Base-by-base conservation (phyloP, 1,140 invertebrate genomes). In the Diprion similis region DNA sequence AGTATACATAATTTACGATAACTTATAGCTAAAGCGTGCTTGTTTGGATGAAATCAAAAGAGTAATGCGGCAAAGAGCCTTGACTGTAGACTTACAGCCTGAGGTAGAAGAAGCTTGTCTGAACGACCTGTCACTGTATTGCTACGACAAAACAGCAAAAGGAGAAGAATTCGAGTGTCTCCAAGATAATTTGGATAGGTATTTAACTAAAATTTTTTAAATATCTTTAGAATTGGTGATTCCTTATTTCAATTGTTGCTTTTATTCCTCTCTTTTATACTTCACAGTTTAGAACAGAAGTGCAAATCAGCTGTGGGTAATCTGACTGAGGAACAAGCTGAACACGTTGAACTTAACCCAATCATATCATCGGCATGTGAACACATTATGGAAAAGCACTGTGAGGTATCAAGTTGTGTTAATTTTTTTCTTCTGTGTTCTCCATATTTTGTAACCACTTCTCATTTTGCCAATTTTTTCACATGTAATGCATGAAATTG, bases 61-160 rank as follows among this genome's bases (percentile, higher is more conserved):
- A 79, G 95, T 98, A 0, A 98, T 99, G 96, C 90, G 95, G 72
- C 95, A 97, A 82, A 89, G 98, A 77, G 97, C 98, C 4, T 89
- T 95, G 0, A 96, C 93, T 81, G 97, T 99, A 6, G 95, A 99
- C 84, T 89, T 99, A 8, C 93, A 97, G 77, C 98, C 98, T 10
- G 95, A 98, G 88, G 94, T 99, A 73, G 97, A 99, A 89, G 93
- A 95, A 81, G 90, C 90, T 59, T 99, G 98, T 83, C 87, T 99
- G 1, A 91, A 92, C 75, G 96, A 99, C 81, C 89, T 99, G 3
- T 93, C 94, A 0, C 89, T 90, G 71, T 91, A 92, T 79, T 99
- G 98, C 84, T 94, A 92, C 69, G 93, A 96, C 70, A 94, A 95
- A 85, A 94, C 93, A 37, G 92, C 92, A 71, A 94, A 94, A 85